Conservation (phyloP, 2,888 invertebrate genomes). For the Melanargia galathea region DNA sequence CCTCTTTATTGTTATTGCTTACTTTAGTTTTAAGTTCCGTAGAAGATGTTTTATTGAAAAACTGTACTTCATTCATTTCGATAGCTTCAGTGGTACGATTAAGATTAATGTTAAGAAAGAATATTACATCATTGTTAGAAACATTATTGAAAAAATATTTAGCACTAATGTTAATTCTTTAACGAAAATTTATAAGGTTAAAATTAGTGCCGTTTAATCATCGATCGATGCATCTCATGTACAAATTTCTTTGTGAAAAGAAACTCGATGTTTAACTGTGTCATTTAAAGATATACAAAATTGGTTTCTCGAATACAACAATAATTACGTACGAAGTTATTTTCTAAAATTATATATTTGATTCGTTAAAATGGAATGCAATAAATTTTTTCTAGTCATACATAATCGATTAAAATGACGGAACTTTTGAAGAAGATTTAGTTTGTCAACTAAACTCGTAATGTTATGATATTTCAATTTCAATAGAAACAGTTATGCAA, state of each 20-base stretch:
- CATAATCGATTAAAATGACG: neutral
- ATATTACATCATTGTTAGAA: neutral
- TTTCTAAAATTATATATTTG: neutral
- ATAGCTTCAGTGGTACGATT: constrained; percentile 5
- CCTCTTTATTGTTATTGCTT: neutral
- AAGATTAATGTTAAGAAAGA: neutral
- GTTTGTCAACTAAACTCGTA: neutral
- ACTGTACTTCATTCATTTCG: neutral
- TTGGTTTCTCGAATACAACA: neutral
- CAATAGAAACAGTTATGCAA: neutral
- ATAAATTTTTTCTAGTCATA: constrained; percentile 6
- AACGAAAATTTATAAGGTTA: neutral
- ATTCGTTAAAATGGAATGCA: neutral
- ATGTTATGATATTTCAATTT: neutral
- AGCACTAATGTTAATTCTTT: neutral
- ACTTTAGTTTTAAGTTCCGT: neutral
- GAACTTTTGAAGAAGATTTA: neutral
- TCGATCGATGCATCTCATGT: too few species aligned
- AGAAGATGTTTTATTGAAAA: neutral
- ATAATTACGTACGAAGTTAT: neutral
- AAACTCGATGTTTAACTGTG: too few species aligned
- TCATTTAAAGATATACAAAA: too few species aligned
- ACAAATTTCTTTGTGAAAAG: neutral
- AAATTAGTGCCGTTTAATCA: neutral
- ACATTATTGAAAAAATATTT: neutral